phyloP scores from a whole-genome alignment of 1,140 invertebrate genomes.

The Octopus sinensis region DNA sequence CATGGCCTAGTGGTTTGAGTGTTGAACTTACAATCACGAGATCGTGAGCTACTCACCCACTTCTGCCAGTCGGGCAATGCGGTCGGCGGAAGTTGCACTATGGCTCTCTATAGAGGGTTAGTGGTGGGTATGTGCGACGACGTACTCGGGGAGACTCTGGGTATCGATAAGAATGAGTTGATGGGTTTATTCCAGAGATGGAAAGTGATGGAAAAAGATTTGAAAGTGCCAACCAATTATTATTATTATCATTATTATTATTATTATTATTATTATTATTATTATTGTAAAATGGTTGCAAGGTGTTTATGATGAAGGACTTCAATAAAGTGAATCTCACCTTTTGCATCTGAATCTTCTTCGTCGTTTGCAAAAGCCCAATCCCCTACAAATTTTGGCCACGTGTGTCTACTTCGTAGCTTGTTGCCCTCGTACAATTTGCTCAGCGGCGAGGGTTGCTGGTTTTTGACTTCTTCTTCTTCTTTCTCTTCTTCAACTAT shows the following conservation, averaged over 20 bases:
- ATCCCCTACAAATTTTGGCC: slow-evolving; percentile 34
- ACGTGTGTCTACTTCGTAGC: slow-evolving; percentile 26
- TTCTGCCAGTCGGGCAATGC: too few relatives aligned
- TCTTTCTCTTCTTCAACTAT: slow-evolving; percentile 37
- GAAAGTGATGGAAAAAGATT: too few relatives aligned
- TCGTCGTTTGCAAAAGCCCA: slow-evolving; percentile 34
- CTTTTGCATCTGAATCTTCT: neutral
- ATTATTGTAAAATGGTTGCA: slow-evolving; percentile 1
- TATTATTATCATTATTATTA: neutral
- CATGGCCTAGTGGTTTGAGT: too few relatives aligned
- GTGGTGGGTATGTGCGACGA: too few relatives aligned
- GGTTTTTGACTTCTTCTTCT: slow-evolving; percentile 22
- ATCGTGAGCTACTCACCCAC: too few relatives aligned
- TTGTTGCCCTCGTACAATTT: slow-evolving; percentile 33
- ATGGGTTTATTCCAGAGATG: too few relatives aligned
- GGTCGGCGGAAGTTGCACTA: too few relatives aligned
- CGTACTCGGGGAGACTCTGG: too few relatives aligned
- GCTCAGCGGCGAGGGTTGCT: slow-evolving; percentile 30
- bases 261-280: neutral
- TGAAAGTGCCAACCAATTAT: too few relatives aligned
- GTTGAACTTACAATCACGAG: too few relatives aligned
- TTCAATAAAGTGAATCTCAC: neutral
- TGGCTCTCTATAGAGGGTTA: too few relatives aligned
- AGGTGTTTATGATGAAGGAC: slow-evolving; percentile 1
- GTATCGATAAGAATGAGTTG: too few relatives aligned